Evolutionary conservation across 2,797 vertebrate species (phyloP).

Genomic region (Pelobates cultripes): DNA sequence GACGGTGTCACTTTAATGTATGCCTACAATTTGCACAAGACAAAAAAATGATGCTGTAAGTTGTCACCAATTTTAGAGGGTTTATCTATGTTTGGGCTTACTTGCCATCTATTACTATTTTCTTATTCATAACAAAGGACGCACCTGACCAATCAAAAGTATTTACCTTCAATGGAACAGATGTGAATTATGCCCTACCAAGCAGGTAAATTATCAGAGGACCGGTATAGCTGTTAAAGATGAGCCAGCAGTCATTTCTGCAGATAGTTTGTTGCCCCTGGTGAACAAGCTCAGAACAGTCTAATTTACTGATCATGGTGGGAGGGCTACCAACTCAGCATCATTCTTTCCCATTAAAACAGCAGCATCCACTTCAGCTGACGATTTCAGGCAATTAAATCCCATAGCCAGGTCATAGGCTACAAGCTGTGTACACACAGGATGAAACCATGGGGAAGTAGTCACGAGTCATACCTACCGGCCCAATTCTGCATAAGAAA

Average conservation of each 20-base stretch:
- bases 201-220: background rate
- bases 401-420: background rate
- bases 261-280: background rate
- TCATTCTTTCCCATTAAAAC: background rate
- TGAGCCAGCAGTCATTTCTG: constrained; percentile 2
- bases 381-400: background rate
- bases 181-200: background rate
- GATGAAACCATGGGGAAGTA: background rate
- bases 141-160: too few relatives aligned
- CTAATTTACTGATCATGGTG: constrained; percentile 1
- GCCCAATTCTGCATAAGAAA: constrained; percentile 4
- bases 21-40: too few relatives aligned
- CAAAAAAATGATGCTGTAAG: too few relatives aligned
- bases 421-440: background rate
- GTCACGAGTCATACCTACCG: background rate
- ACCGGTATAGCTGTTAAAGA: background rate
- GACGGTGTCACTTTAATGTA: too few relatives aligned
- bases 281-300: background rate
- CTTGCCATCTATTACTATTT: too few relatives aligned
- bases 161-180: too few relatives aligned
- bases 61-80: too few relatives aligned
- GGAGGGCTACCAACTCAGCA: background rate
- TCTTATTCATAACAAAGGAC: too few relatives aligned
- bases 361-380: background rate
- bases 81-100: too few relatives aligned